These are phyloP conservation scores for Nymphalis urticae DNA, from an alignment of 2,888 invertebrate genomes.

Conservation along the genomic window DNA sequence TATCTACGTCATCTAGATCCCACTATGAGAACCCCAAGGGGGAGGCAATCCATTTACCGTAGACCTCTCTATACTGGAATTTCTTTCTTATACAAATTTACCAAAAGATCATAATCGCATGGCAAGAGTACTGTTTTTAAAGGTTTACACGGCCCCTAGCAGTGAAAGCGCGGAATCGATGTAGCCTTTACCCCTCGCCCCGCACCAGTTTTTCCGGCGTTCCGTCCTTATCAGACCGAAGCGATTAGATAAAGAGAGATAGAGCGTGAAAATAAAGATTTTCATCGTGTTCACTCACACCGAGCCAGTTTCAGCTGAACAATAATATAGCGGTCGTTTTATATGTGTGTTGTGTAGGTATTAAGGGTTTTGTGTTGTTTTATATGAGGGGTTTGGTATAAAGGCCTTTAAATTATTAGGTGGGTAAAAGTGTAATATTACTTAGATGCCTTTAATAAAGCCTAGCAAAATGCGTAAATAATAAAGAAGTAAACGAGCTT, in stretches of 20 bases:
- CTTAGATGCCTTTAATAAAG: not conserved
- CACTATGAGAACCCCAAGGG: constrained; percentile 80
- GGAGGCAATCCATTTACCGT: constrained; percentile 81
- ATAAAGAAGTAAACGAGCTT: not conserved
- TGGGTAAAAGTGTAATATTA: constrained; percentile 2
- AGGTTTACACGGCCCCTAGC: constrained; percentile 82
- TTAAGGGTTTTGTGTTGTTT: constrained; percentile 55
- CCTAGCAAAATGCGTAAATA: not conserved
- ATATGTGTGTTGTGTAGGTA: constrained; percentile 64
- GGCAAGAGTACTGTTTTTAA: constrained; percentile 77
- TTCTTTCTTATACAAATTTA: constrained; percentile 68
- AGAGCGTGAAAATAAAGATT: constrained; percentile 83
- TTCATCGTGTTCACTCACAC: constrained; percentile 82
- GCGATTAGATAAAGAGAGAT: constrained; percentile 82
- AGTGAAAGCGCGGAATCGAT: constrained; percentile 83
- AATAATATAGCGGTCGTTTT: constrained; percentile 58
- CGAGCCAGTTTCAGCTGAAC: constrained; percentile 63
- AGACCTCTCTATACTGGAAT: constrained; percentile 63
- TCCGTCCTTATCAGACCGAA: constrained; percentile 80
- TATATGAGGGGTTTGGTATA: constrained; percentile 49
- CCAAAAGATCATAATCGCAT: constrained; percentile 78
- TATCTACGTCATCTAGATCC: constrained; percentile 82
- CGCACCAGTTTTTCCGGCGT: constrained; percentile 80
- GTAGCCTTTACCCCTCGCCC: constrained; percentile 81
- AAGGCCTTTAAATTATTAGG: constrained; percentile 13